phyloP scores from a whole-genome alignment of 2,888 invertebrate genomes.

The Timandra comae region DNA sequence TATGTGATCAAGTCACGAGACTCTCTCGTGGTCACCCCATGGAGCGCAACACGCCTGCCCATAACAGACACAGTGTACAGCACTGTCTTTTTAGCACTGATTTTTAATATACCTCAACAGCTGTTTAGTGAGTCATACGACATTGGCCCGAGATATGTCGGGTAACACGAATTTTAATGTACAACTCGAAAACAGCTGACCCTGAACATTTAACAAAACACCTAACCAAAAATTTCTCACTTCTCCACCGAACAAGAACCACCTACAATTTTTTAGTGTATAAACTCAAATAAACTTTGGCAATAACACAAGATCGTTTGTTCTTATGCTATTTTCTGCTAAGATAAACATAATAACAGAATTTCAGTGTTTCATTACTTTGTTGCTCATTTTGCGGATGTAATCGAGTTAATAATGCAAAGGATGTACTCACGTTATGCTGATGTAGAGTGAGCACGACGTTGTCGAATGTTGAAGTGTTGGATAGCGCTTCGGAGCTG shows the following conservation, averaged over 20 bases:
- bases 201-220: slow-evolving; percentile 52
- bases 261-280: slow-evolving; percentile 38
- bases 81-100: slow-evolving; percentile 65
- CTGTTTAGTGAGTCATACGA: slow-evolving; percentile 64
- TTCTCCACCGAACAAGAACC: slow-evolving; percentile 16
- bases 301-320: slow-evolving; percentile 51
- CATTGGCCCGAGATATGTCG: slow-evolving; percentile 57
- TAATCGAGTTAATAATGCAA: slow-evolving; percentile 34
- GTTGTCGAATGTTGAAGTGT: slow-evolving; percentile 73
- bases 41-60: too few species aligned
- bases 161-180: slow-evolving; percentile 47
- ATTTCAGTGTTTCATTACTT: slow-evolving; percentile 43
- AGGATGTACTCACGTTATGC: slow-evolving; percentile 62
- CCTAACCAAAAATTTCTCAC: slow-evolving; percentile 27
- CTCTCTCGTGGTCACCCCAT: too few species aligned
- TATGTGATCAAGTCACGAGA: too few species aligned
- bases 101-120: slow-evolving; percentile 66
- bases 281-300: slow-evolving; percentile 50
- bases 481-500: slow-evolving; percentile 85
- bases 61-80: too few species aligned
- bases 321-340: slow-evolving; percentile 54
- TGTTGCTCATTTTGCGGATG: slow-evolving; percentile 44
- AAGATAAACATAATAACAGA: slow-evolving; percentile 57
- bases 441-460: slow-evolving; percentile 69
- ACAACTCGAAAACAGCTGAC: slow-evolving; percentile 45